A percentile compares a stretch with the other conserved stretches of the same genome.
phyloP scores from a whole-genome alignment of 2,113 vertebrate species.

The Tonatia bakeri region DNA sequence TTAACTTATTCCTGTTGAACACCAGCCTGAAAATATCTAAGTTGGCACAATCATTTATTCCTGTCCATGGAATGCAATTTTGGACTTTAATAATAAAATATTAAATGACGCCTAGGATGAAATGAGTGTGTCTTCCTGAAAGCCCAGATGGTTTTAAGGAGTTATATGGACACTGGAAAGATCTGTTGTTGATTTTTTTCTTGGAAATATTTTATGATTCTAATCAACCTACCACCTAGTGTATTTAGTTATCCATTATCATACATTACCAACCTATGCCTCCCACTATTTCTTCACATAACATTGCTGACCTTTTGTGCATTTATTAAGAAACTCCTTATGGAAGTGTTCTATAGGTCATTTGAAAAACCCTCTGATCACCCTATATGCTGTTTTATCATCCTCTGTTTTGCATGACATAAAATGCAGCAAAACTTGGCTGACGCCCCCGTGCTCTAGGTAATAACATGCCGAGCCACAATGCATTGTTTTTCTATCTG shows the following conservation, averaged over 20 bases:
- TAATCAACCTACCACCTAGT: not conserved
- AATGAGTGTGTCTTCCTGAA: not conserved
- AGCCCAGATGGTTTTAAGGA: not conserved
- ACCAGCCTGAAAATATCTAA: not conserved
- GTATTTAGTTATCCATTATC: not conserved
- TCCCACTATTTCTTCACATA: not conserved
- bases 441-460: not conserved
- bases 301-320: not conserved
- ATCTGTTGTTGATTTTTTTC: not conserved
- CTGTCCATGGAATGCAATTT: not conserved
- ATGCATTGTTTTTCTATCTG: not conserved
- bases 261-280: not conserved
- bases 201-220: not conserved
- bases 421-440: constrained; percentile 13
- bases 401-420: not conserved
- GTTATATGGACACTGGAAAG: not conserved
- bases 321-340: constrained; percentile 1
- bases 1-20: not conserved
- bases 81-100: not conserved
- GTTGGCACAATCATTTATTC: not conserved
- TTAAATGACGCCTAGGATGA: not conserved
- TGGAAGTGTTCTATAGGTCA: not conserved
- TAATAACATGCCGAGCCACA: not conserved
- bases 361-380: not conserved
- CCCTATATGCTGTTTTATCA: not conserved